Conservation (phyloP, 2,113 vertebrate species). For the Psophia crepitans region DNA sequence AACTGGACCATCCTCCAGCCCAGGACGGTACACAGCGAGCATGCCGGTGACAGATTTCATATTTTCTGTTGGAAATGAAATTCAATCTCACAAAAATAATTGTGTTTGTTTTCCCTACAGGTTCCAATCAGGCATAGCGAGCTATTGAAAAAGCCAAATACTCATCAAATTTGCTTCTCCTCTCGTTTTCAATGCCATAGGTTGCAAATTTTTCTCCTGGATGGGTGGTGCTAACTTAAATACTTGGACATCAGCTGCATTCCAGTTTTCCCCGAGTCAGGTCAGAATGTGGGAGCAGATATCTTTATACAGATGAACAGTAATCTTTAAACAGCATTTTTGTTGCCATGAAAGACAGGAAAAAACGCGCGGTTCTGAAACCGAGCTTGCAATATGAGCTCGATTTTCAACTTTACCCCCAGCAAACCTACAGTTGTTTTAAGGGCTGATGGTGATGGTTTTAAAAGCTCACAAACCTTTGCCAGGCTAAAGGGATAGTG, state of each 20-base stretch:
- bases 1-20: not conserved
- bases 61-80: conserved; percentile 1
- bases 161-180: conserved; percentile 31
- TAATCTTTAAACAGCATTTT: not conserved
- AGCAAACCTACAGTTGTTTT: not conserved
- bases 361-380: not conserved
- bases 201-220: not conserved
- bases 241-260: not conserved
- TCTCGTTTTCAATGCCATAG: not conserved
- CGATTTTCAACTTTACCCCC: not conserved
- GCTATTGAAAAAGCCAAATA: conserved; percentile 13
- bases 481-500: not conserved
- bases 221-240: not conserved
- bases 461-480: not conserved
- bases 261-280: not conserved
- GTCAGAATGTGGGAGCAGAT: not conserved
- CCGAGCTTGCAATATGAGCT: fast-evolving
- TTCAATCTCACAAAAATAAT: conserved; percentile 49
- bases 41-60: not conserved
- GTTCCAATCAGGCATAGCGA: conserved; percentile 20
- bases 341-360: not conserved
- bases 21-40: fast-evolving
- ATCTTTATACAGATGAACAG: fast-evolving
- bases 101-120: conserved; percentile 42
- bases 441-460: not conserved